Conservation (phyloP, 2,113 vertebrate genomes). For the Indicator maculatus region DNA sequence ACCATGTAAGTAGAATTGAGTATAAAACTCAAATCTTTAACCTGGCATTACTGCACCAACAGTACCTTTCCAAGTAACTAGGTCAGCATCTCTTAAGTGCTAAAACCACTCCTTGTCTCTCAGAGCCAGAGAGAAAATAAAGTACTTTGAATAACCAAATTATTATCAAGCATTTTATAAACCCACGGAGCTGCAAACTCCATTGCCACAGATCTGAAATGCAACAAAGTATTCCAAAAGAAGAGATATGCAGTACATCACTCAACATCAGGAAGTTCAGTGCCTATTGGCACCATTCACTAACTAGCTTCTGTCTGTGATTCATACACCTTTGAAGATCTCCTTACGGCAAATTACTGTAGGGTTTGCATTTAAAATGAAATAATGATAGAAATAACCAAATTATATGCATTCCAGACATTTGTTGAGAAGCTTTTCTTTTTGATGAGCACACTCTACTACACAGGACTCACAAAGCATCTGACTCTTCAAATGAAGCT, state of each 20-base stretch:
- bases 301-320: neutral
- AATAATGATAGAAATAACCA: neutral
- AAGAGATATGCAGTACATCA: neutral
- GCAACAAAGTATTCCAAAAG: neutral
- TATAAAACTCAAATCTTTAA: neutral
- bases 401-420: neutral
- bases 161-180: neutral
- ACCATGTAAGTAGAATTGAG: neutral
- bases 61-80: neutral
- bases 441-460: neutral
- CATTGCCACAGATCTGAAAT: neutral
- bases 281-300: neutral
- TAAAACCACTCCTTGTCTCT: neutral
- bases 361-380: neutral
- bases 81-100: neutral
- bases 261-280: neutral
- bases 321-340: neutral
- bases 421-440: neutral
- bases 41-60: neutral
- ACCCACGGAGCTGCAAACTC: neutral
- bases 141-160: neutral
- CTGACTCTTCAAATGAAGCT: neutral
- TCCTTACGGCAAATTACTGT: neutral
- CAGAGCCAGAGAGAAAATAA: neutral
- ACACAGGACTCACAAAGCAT: neutral